Percentiles rank a stretch among this genome's conserved stretches.
These are phyloP conservation scores for Corythoichthys haematopterus DNA, from an alignment of 2,113 vertebrate genomes.

Conservation along the genomic window DNA sequence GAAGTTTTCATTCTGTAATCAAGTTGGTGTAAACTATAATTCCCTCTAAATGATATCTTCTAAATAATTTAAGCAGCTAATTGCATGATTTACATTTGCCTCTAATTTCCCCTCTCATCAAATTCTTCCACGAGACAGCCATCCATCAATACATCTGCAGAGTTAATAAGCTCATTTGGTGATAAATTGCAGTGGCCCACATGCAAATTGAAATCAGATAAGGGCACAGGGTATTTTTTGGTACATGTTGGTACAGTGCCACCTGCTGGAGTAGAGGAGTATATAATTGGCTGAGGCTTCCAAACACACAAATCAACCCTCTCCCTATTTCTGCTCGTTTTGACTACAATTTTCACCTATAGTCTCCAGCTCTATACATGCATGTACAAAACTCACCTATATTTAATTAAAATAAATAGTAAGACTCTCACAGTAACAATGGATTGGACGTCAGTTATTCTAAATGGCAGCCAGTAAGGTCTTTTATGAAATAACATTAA, in stretches of 20 bases:
- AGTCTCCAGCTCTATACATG: not conserved
- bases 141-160: slow-evolving; percentile 21
- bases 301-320: not conserved
- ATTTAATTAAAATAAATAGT: slow-evolving; percentile 6
- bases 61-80: slow-evolving; percentile 18
- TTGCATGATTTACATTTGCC: slow-evolving; percentile 10
- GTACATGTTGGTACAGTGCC: slow-evolving; percentile 46
- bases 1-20: slow-evolving; percentile 8
- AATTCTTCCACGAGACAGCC: slow-evolving; percentile 22
- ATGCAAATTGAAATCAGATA: slow-evolving; percentile 3
- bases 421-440: not conserved
- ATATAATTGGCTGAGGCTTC: not conserved
- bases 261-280: slow-evolving; percentile 53
- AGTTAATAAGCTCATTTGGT: slow-evolving; percentile 12
- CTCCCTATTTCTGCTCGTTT: not conserved
- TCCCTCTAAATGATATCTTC: slow-evolving; percentile 8
- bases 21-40: slow-evolving; percentile 15
- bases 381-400: slow-evolving; percentile 38
- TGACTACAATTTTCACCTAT: not conserved
- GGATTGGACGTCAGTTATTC: no score
- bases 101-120: not conserved
- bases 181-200: slow-evolving; percentile 18
- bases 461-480: no score
- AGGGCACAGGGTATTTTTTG: not conserved
- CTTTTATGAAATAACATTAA: no score